Base-by-base conservation (phyloP, 2,113 vertebrate species). In the Anoura caudifer region DNA sequence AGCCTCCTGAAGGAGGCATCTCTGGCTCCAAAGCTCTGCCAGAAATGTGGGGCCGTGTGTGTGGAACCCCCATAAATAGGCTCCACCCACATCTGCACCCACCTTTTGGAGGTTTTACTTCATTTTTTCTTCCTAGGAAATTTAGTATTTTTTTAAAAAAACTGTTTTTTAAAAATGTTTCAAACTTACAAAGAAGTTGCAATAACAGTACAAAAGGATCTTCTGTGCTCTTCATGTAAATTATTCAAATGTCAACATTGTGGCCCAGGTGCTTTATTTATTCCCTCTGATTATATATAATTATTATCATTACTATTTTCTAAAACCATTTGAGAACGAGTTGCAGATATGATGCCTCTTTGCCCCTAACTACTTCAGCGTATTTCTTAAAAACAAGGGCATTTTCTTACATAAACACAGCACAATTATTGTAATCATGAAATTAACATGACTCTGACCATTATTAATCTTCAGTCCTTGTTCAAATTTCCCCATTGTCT, bases 1-100 rank as follows among this genome's bases (percentile, higher is more conserved):
- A 79, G 31, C 13, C 33, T 88, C 9, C 84, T 96, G 86, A 22
- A 45, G 96, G 24, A 91, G 81, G 56, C 33, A 86, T 97, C 97
- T 97, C 95, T 94, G 28, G 33, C 96, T 69, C 41, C 94, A 67
- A 43, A 73, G 20, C 47, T 95, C 52, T 80, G 77, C 56, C 95
- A 94, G 77, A 22, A 94, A 91, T 38, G n/a, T n/a, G n/a, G n/a
- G n/a, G n/a, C n/a, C n/a, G n/a, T n/a, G 33, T n/a, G 19, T 22
- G 47, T 65, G 72, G 70, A 70, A 20, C 59, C 26, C 52, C 61
- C 43, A 4, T 4, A 28, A 85, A 67, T 26, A 52, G 5, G 2
- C 12, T 75, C 82, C 59, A 82, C 61, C 63, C 73, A 70, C 52
- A 36, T 63, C 33, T 63, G 33, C 45, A 7, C 65, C 50, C 70